Evolutionary conservation across 2,888 invertebrate genomes (phyloP).

Genomic region (Chirona hameri): DNA sequence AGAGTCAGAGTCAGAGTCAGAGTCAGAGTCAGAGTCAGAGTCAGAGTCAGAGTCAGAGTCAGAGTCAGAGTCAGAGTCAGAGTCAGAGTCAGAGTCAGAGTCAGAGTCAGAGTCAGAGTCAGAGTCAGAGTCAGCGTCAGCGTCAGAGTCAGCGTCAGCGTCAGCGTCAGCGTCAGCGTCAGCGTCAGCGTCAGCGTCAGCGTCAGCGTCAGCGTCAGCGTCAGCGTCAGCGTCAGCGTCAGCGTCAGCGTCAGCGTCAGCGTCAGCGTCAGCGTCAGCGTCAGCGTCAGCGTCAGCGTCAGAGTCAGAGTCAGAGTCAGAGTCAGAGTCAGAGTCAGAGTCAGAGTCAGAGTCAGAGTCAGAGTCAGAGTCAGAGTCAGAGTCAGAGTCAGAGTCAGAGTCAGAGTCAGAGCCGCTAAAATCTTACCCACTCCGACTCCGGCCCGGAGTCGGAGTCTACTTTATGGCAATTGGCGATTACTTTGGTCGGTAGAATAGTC

Average conservation of each 20-base stretch:
- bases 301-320: slow-evolving; percentile 24
- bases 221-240: background rate
- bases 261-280: slow-evolving; percentile 25
- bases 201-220: too few species aligned
- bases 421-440: too few species aligned
- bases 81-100: background rate
- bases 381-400: too few species aligned
- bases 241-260: slow-evolving; percentile 24
- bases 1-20: too few species aligned
- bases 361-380: background rate
- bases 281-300: background rate
- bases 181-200: background rate
- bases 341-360: background rate
- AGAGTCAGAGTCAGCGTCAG: background rate
- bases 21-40: too few species aligned
- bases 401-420: too few species aligned
- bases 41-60: too few species aligned
- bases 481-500: too few species aligned
- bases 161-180: background rate
- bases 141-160: background rate
- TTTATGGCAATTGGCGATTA: too few species aligned
- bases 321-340: slow-evolving; percentile 5
- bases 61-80: background rate
- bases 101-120: background rate
- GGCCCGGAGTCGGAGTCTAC: too few species aligned